Conservation (phyloP, 2,888 invertebrate genomes). For the Catocala nupta region DNA sequence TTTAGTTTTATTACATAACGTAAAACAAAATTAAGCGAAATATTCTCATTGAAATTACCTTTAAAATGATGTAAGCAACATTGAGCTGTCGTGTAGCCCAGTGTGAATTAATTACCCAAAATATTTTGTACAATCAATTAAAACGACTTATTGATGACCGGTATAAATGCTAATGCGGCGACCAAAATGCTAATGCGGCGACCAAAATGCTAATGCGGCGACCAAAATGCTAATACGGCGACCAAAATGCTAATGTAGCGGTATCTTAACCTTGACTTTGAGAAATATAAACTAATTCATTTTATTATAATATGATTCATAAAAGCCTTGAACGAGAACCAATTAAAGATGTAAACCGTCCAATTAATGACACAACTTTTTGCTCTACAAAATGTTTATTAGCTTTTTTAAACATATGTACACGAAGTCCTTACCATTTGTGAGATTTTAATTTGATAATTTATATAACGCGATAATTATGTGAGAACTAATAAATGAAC, state of each 20-base stretch:
- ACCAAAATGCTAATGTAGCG: constrained; percentile 7
- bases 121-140: constrained; percentile 14
- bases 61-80: constrained; percentile 38
- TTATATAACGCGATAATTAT: constrained; percentile 7
- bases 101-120: constrained; percentile 33
- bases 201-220: neutral
- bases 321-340: constrained; percentile 36
- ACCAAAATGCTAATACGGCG: neutral
- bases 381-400: constrained; percentile 13
- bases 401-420: constrained; percentile 15
- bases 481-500: constrained; percentile 8
- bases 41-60: constrained; percentile 23
- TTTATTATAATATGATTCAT: constrained; percentile 41
- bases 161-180: constrained; percentile 28
- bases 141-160: constrained; percentile 12
- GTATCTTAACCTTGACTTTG: constrained; percentile 44
- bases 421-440: constrained; percentile 33
- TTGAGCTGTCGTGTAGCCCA: constrained; percentile 37
- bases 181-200: neutral
- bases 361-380: constrained; percentile 28
- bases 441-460: constrained; percentile 1
- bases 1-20: constrained; percentile 2
- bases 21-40: constrained; percentile 18
- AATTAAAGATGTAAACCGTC: constrained; percentile 26
- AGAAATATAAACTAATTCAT: constrained; percentile 29